Conservation (phyloP, 1,140 invertebrate species). For the Drusus annulatus region DNA sequence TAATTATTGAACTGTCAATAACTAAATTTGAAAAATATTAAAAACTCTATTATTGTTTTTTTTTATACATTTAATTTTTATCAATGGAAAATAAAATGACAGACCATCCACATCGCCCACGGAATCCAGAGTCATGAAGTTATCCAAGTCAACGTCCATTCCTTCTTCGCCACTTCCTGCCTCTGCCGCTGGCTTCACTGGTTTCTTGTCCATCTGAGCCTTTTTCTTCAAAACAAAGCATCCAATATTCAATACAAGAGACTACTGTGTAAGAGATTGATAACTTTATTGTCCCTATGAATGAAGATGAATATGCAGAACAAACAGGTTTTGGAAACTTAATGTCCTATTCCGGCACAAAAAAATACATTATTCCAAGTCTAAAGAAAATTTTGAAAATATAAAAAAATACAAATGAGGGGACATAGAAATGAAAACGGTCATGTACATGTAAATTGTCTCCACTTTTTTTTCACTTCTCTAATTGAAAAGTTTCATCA, state of each 20-base stretch:
- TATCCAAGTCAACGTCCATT: conserved; percentile 84
- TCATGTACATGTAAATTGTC: too few species aligned
- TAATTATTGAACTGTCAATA: background rate
- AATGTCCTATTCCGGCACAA: too few species aligned
- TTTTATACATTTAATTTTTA: background rate
- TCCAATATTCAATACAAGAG: conserved; percentile 39
- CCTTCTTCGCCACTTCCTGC: conserved; percentile 79
- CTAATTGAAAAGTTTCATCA: too few species aligned
- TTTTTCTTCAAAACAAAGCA: conserved; percentile 71
- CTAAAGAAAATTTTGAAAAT: too few species aligned
- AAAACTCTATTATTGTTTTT: background rate
- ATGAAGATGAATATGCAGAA: too few species aligned
- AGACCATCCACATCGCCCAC: conserved; percentile 87
- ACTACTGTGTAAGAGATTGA: background rate
- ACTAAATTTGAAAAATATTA: background rate
- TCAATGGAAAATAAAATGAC: background rate
- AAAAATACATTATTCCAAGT: too few species aligned
- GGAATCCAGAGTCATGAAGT: conserved; percentile 88
- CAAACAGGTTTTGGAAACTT: too few species aligned
- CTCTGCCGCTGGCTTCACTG: conserved; percentile 63
- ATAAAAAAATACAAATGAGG: too few species aligned
- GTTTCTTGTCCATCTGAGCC: conserved; percentile 66
- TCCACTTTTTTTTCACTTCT: too few species aligned
- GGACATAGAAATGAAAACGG: too few species aligned
- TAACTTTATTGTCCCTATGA: too few species aligned